Evolutionary conservation across 1,140 invertebrate species (phyloP).

Genomic region (Pygmarrhopalites habei): DNA sequence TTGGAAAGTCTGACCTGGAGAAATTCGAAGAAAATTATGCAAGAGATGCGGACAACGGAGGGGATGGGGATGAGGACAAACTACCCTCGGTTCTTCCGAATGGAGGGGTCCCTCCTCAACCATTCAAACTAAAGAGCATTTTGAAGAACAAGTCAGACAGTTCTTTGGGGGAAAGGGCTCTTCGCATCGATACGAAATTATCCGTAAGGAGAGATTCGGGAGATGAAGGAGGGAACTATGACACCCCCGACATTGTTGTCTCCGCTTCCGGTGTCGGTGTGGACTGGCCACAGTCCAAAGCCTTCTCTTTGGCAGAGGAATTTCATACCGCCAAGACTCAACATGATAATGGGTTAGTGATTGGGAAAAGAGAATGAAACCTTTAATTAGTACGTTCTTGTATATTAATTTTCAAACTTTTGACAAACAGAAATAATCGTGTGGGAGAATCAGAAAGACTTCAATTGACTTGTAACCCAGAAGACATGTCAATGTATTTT

Average conservation of each 20-base stretch:
- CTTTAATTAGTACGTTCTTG: background rate
- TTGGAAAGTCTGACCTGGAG: slow-evolving; percentile 24
- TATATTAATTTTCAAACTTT: no score
- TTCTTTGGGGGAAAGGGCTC: slow-evolving; percentile 32
- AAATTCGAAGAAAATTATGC: slow-evolving; percentile 20
- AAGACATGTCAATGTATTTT: slow-evolving; percentile 36
- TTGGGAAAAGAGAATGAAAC: background rate
- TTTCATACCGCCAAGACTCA: slow-evolving; percentile 31
- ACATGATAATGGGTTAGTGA: slow-evolving; percentile 20
- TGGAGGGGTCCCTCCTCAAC: slow-evolving; percentile 9
- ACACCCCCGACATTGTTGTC: slow-evolving; percentile 26
- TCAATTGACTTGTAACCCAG: slow-evolving; percentile 29
- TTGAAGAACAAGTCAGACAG: slow-evolving; percentile 39
- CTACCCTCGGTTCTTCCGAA: slow-evolving; percentile 5
- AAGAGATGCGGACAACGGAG: background rate
- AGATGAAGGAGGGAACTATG: slow-evolving; percentile 18
- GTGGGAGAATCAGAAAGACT: slow-evolving; percentile 27
- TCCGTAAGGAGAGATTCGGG: slow-evolving; percentile 19
- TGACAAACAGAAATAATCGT: slow-evolving; percentile 5
- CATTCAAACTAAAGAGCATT: slow-evolving; percentile 38
- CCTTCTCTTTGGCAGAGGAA: slow-evolving; percentile 23
- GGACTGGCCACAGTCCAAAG: slow-evolving; percentile 23
- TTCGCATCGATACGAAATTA: slow-evolving; percentile 28
- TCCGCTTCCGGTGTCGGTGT: background rate
- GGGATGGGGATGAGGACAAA: slow-evolving; percentile 7